Conservation (phyloP, 1,140 invertebrate genomes). For the Hylaeus volcanicus region DNA sequence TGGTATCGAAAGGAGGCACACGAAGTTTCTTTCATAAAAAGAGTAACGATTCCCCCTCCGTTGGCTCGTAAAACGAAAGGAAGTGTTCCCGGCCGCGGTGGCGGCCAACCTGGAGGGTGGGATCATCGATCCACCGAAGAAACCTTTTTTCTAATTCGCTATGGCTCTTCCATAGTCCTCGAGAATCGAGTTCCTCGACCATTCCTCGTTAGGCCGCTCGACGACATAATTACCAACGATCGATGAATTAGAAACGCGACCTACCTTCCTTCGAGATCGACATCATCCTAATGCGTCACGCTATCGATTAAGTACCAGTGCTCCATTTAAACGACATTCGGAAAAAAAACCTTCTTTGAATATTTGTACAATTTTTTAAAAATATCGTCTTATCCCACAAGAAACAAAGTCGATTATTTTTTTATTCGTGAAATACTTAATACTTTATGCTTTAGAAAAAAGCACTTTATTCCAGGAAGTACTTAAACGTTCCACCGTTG, state of each 20-base stretch:
- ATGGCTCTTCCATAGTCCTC: constrained; percentile 27
- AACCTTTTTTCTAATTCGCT: constrained; percentile 49
- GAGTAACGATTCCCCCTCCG: constrained; percentile 13
- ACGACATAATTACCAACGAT: constrained; percentile 41
- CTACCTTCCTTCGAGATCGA: not conserved
- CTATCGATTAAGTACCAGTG: constrained; percentile 5
- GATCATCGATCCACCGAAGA: constrained; percentile 42
- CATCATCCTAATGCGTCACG: not conserved
- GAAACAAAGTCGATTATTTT: too few relatives aligned
- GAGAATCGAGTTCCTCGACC: constrained; percentile 29
- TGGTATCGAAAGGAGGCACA: not conserved
- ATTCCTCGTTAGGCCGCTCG: constrained; percentile 35
- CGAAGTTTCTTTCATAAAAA: constrained; percentile 5
- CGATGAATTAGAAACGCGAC: constrained; percentile 40
- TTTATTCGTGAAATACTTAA: too few relatives aligned
- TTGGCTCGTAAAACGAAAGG: constrained; percentile 14
- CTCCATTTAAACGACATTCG: too few relatives aligned
- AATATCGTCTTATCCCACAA: too few relatives aligned
- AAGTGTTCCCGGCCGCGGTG: constrained; percentile 21
- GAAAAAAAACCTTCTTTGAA: too few relatives aligned
- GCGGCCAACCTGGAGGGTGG: not conserved
- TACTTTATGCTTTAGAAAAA: too few relatives aligned
- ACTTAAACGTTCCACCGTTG: too few relatives aligned
- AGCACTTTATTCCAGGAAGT: too few relatives aligned
- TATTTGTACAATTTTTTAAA: too few relatives aligned